A percentile compares a stretch with the other conserved stretches of the same genome.
Conservation (phyloP, 2,888 invertebrate genomes). For the Oeneis ivallda region DNA sequence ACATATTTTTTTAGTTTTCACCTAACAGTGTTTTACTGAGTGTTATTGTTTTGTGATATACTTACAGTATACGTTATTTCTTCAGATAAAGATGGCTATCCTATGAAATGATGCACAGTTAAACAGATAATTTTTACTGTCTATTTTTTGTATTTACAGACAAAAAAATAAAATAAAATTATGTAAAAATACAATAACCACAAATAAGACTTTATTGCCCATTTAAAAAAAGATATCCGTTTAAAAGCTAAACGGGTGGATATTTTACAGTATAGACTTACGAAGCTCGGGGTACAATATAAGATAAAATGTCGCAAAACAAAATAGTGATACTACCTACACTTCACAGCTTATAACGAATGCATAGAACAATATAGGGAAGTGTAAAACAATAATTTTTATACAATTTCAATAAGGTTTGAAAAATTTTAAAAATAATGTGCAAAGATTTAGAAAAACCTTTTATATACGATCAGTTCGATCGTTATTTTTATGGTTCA, state of each 20-base stretch:
- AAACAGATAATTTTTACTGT: conserved; percentile 88
- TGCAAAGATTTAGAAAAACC: conserved; percentile 29
- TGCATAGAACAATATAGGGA: conserved; percentile 29
- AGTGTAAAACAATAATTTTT: conserved; percentile 17
- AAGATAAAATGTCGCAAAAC: conserved; percentile 47
- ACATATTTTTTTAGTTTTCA: conserved; percentile 65
- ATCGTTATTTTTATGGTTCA: conserved; percentile 20
- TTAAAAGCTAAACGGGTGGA: conserved; percentile 30
- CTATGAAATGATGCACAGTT: conserved; percentile 89
- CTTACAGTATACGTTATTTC: conserved; percentile 82
- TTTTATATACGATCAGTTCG: conserved; percentile 17
- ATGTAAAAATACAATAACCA: conserved; percentile 35
- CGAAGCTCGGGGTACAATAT: conserved; percentile 50
- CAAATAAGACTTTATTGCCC: conserved; percentile 26
- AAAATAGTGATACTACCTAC: conserved; percentile 48
- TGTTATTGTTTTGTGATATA: conserved; percentile 81
- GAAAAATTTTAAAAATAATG: conserved; percentile 26
- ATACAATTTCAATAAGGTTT: conserved; percentile 15
- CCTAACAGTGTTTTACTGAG: conserved; percentile 80
- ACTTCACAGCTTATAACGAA: conserved; percentile 34
- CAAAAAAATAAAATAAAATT: conserved; percentile 56
- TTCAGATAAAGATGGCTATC: conserved; percentile 85
- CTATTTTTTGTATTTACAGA: conserved; percentile 81
- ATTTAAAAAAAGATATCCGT: conserved; percentile 28
- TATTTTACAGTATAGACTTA: conserved; percentile 43